Percentiles rank a stretch among this genome's conserved stretches.
These are phyloP conservation scores for Odocoileus virginianus DNA, from an alignment of 2,113 vertebrate genomes.

Conservation along the genomic window DNA sequence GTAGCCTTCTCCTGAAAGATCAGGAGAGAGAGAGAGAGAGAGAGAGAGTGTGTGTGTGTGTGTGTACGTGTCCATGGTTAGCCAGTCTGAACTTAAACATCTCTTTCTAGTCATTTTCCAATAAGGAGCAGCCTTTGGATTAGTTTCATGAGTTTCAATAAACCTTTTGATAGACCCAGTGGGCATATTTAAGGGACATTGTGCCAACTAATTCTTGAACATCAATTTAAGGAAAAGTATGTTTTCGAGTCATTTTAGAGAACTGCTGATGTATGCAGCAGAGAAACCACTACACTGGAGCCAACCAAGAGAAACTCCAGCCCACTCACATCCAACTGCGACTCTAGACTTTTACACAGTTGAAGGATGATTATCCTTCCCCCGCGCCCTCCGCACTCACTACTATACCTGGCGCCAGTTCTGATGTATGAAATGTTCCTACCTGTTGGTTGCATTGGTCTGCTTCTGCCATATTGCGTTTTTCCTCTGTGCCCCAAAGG, in stretches of 20 bases:
- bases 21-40: not conserved
- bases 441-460: not conserved
- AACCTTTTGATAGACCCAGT: not conserved
- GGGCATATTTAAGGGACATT: constrained; percentile 4
- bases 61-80: not conserved
- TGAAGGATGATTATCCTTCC: not conserved
- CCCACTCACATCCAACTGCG: not conserved
- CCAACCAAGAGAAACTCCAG: not conserved
- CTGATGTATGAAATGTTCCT: not conserved
- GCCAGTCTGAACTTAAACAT: not conserved
- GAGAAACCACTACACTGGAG: not conserved
- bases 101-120: not conserved
- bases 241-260: not conserved
- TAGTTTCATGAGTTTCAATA: not conserved
- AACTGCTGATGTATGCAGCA: not conserved
- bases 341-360: not conserved
- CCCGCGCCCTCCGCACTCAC: fast-evolving
- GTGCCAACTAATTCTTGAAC: not conserved
- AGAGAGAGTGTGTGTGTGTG: not conserved
- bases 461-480: not conserved
- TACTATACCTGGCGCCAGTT: not conserved
- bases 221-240: not conserved
- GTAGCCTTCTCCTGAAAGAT: constrained; percentile 23
- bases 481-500: not conserved
- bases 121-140: not conserved